Conservation (phyloP, 1,140 invertebrate species). For the Steinernema khuongi region DNA sequence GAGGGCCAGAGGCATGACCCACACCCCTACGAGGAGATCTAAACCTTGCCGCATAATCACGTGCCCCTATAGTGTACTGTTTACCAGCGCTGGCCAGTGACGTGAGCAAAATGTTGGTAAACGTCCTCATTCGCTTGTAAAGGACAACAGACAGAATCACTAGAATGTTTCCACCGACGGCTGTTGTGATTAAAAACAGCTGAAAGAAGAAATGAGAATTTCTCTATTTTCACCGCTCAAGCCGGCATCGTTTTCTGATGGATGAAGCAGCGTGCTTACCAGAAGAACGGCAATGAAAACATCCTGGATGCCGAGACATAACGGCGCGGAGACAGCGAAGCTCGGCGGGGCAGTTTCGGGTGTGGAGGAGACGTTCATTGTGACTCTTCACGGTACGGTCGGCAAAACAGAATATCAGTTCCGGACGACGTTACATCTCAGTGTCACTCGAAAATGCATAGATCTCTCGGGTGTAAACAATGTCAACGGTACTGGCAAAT, state of each 20-base stretch:
- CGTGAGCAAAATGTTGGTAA: slow-evolving; percentile 57
- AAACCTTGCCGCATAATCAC: slow-evolving; percentile 19
- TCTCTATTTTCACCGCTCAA: slow-evolving; percentile 1
- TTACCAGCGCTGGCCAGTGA: slow-evolving; percentile 57
- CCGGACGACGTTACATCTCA: no score
- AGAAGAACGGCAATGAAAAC: slow-evolving; percentile 53
- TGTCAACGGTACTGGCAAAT: no score
- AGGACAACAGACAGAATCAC: slow-evolving; percentile 57
- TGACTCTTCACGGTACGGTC: no score
- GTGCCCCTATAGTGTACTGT: not conserved
- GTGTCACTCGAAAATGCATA: no score
- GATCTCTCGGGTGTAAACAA: no score
- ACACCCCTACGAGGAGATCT: slow-evolving; percentile 62
- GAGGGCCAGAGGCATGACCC: slow-evolving; percentile 63
- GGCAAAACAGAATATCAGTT: no score
- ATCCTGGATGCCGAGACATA: slow-evolving; percentile 51
- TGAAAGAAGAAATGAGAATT: slow-evolving; percentile 36
- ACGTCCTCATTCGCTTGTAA: slow-evolving; percentile 58
- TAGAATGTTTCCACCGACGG: slow-evolving; percentile 56
- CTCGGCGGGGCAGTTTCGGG: no score
- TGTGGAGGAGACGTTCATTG: not conserved
- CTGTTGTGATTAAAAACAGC: slow-evolving; percentile 55
- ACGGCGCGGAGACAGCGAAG: not conserved
- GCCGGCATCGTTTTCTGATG: slow-evolving; percentile 21
- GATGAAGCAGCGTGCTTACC: slow-evolving; percentile 33